phyloP scores from a whole-genome alignment of 2,797 vertebrate genomes.

The Silurus aristotelis region DNA sequence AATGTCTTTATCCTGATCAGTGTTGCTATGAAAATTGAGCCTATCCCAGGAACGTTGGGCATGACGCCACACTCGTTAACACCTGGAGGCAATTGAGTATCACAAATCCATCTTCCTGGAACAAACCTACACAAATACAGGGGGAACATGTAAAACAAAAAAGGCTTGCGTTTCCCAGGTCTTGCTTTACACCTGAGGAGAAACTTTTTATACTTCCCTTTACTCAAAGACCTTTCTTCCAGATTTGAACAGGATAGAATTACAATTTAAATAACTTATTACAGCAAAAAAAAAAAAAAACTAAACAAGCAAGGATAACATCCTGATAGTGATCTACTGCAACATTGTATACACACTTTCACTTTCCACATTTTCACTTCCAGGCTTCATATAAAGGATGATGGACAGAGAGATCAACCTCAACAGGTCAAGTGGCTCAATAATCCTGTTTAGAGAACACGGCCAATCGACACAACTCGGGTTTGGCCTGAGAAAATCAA shows the following conservation, averaged over 20 bases:
- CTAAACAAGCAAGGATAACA: background rate
- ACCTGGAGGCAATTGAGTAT: background rate
- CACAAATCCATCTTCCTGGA: background rate
- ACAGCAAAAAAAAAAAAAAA: background rate
- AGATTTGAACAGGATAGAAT: background rate
- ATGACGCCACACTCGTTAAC: background rate
- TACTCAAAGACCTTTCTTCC: background rate
- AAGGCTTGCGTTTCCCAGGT: background rate
- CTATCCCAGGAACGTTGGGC: background rate
- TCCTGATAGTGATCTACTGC: background rate
- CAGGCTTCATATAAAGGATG: background rate
- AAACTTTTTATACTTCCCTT: background rate
- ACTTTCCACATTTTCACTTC: background rate
- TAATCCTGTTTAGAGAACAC: constrained; percentile 53
- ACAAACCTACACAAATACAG: background rate
- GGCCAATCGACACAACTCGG: constrained; percentile 33
- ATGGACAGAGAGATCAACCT: background rate
- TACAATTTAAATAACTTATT: background rate
- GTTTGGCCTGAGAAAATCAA: constrained; percentile 44
- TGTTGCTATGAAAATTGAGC: background rate
- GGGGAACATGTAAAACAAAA: background rate
- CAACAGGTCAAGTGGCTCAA: constrained; percentile 24
- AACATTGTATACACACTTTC: background rate
- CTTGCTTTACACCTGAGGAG: background rate
- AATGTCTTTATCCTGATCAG: background rate